Percentiles rank a stretch among this genome's conserved stretches.
Conservation (phyloP, 2,113 vertebrate genomes). For the Lanius collurio region DNA sequence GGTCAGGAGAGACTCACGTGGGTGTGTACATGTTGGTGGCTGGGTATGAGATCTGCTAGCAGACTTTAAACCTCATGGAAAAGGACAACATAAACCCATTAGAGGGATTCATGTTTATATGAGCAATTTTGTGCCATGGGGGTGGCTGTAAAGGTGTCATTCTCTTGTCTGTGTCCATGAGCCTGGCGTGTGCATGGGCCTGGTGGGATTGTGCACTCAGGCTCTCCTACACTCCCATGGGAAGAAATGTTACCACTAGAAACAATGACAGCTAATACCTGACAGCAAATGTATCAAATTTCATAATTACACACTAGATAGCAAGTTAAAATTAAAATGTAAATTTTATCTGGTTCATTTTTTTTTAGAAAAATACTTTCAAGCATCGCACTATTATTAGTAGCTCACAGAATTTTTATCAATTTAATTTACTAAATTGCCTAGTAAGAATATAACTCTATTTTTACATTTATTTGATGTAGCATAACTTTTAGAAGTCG, state of each 20-base stretch:
- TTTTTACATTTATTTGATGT: neutral
- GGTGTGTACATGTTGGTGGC: neutral
- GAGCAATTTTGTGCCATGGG: neutral
- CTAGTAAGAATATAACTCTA: neutral
- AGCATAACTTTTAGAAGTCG: neutral
- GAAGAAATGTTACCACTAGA: neutral
- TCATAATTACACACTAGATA: neutral
- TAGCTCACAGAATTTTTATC: neutral
- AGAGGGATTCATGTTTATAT: neutral
- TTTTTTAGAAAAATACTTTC: neutral
- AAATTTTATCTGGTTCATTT: neutral
- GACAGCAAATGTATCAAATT: neutral
- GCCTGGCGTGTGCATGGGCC: accelerated
- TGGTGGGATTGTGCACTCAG: too few species aligned
- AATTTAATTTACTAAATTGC: neutral
- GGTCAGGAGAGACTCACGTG: neutral
- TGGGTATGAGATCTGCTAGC: neutral
- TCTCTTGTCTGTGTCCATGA: neutral
- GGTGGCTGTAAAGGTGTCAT: neutral
- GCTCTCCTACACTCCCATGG: neutral
- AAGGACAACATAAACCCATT: neutral
- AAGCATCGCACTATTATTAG: neutral
- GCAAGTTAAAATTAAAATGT: neutral
- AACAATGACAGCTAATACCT: neutral
- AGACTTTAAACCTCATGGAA: neutral